Percentiles rank a stretch among this genome's conserved stretches.
Evolutionary conservation across 1,140 invertebrate genomes (phyloP).

Genomic region (Solenopsis invicta): DNA sequence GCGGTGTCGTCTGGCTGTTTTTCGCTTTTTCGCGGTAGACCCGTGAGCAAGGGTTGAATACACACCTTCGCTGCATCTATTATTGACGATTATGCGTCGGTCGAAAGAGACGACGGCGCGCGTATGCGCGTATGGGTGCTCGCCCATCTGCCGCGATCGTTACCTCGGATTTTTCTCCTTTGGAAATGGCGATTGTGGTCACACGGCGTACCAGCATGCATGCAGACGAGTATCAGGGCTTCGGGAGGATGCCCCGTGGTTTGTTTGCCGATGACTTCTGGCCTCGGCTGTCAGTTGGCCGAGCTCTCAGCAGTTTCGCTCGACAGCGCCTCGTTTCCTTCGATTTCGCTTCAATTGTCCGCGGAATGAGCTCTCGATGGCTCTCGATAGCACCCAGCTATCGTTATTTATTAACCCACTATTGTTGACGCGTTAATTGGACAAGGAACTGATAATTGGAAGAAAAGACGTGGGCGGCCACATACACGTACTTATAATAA

Average conservation of each 20-base stretch:
- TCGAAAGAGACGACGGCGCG: slow-evolving; percentile 57
- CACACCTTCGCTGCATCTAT: slow-evolving; percentile 53
- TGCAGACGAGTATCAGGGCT: slow-evolving; percentile 61
- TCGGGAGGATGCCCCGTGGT: slow-evolving; percentile 53
- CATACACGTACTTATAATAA: not conserved
- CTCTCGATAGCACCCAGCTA: slow-evolving; percentile 17
- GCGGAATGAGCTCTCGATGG: slow-evolving; percentile 26
- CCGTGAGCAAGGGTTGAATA: slow-evolving; percentile 49
- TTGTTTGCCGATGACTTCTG: slow-evolving; percentile 55
- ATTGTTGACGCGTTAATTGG: slow-evolving; percentile 48
- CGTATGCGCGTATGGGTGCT: slow-evolving; percentile 51
- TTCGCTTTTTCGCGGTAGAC: slow-evolving; percentile 49
- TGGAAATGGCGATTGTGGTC: slow-evolving; percentile 66
- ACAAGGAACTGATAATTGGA: slow-evolving; percentile 34
- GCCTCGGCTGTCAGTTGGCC: slow-evolving; percentile 41
- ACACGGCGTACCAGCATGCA: slow-evolving; percentile 55
- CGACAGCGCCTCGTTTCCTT: slow-evolving; percentile 39
- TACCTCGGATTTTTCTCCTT: slow-evolving; percentile 70
- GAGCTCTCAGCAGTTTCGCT: slow-evolving; percentile 45
- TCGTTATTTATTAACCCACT: slow-evolving; percentile 35
- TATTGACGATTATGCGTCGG: slow-evolving; percentile 67
- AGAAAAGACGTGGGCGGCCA: slow-evolving; percentile 26
- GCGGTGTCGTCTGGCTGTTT: slow-evolving; percentile 40
- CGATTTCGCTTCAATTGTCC: slow-evolving; percentile 47
- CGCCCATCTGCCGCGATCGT: slow-evolving; percentile 76